Evolutionary conservation across 2,888 invertebrate species (phyloP).

Genomic region (Eurytoma californica): DNA sequence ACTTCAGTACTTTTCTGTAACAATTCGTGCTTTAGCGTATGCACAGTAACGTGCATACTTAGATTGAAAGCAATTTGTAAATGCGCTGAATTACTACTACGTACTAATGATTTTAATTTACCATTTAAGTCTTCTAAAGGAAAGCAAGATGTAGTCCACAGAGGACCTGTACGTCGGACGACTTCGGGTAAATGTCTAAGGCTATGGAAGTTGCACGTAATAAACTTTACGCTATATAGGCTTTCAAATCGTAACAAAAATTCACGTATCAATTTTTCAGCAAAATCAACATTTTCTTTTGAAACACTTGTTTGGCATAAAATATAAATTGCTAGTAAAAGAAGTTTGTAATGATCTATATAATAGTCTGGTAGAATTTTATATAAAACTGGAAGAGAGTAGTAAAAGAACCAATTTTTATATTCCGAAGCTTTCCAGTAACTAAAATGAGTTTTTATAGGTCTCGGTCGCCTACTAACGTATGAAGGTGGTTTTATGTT

Average conservation of each 20-base stretch:
- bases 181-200: slow-evolving; percentile 32
- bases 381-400: slow-evolving; percentile 50
- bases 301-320: slow-evolving; percentile 32
- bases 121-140: slow-evolving; percentile 57
- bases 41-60: no score
- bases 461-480: slow-evolving; percentile 13
- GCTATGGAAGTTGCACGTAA: slow-evolving; percentile 42
- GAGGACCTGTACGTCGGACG: slow-evolving; percentile 48
- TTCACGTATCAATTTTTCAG: slow-evolving; percentile 32
- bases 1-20: no score
- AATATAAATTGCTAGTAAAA: slow-evolving; percentile 22
- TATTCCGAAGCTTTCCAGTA: slow-evolving; percentile 60
- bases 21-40: no score
- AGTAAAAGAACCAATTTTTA: slow-evolving; percentile 55
- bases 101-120: no score
- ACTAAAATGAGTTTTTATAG: slow-evolving; percentile 38
- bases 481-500: slow-evolving; percentile 46
- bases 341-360: slow-evolving; percentile 48
- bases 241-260: slow-evolving; percentile 51
- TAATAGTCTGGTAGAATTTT: slow-evolving; percentile 43
- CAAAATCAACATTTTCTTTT: slow-evolving; percentile 23
- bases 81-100: no score
- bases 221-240: slow-evolving; percentile 44
- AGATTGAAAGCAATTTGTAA: no score
- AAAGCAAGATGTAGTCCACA: slow-evolving; percentile 53